These are phyloP conservation scores for Diplodus sargus DNA, from an alignment of 2,797 vertebrate species.

Conservation along the genomic window DNA sequence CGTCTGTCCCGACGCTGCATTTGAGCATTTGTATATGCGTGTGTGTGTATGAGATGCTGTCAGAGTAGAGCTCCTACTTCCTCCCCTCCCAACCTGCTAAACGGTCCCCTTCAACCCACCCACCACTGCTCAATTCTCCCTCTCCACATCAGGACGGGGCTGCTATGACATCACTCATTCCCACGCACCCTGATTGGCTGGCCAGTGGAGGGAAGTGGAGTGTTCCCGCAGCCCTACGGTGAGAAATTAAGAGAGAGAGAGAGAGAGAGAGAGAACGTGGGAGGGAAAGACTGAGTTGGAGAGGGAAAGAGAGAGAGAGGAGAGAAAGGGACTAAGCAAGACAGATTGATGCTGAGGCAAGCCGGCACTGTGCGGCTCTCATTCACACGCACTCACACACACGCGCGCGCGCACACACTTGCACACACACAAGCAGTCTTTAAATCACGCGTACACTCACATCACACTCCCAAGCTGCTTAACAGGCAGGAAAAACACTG, in stretches of 20 bases:
- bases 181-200: constrained; percentile 83
- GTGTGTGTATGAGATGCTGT: constrained; percentile 51
- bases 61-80: constrained; percentile 54
- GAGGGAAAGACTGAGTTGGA: constrained; percentile 53
- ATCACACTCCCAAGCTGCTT: constrained; percentile 77
- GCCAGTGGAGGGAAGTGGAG: constrained; percentile 80
- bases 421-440: constrained; percentile 51
- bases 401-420: constrained; percentile 40
- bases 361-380: constrained; percentile 72
- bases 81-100: constrained; percentile 68
- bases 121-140: constrained; percentile 54
- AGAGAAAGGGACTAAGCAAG: constrained; percentile 63
- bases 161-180: constrained; percentile 88
- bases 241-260: constrained; percentile 68
- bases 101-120: constrained; percentile 62
- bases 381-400: constrained; percentile 32
- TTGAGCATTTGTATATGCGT: constrained; percentile 23
- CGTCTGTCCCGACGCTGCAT: constrained; percentile 55
- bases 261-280: constrained; percentile 48
- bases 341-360: constrained; percentile 79
- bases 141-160: constrained; percentile 75
- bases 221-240: constrained; percentile 80
- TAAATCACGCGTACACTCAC: constrained; percentile 66
- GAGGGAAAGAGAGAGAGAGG: constrained; percentile 35
- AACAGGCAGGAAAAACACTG: constrained; percentile 75